Percentiles rank a stretch among this genome's conserved stretches.
phyloP scores from a whole-genome alignment of 2,113 vertebrate genomes.

The Tupaia chinensis region DNA sequence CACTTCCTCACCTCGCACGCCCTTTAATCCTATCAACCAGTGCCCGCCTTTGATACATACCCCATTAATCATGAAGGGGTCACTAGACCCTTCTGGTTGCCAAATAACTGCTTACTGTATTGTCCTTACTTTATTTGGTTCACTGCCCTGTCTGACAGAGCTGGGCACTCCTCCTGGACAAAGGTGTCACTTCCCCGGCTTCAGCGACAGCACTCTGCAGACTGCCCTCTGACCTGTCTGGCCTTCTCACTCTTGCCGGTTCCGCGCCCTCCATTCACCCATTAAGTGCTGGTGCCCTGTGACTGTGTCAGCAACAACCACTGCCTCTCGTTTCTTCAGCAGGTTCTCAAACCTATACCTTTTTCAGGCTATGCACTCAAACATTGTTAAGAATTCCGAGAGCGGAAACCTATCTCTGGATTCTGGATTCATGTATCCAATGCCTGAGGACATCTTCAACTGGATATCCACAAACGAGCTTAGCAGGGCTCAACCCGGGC shows the following conservation, averaged over 20 bases:
- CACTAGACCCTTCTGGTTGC: background rate
- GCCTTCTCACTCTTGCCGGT: background rate
- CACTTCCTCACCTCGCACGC: background rate
- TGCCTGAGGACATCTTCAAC: background rate
- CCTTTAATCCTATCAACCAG: background rate
- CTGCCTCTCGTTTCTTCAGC: background rate
- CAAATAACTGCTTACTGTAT: background rate
- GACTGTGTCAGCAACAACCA: background rate
- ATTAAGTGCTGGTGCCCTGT: background rate
- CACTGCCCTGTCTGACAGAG: background rate
- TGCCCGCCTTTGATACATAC: background rate
- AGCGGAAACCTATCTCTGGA: background rate
- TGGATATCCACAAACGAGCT: background rate
- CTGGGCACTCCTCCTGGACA: background rate
- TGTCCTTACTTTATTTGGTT: constrained; percentile 1
- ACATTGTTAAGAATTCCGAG: background rate
- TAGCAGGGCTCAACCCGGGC: background rate
- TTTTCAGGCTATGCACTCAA: background rate
- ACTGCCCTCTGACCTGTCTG: background rate
- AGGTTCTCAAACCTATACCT: constrained; percentile 6
- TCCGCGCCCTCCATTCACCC: background rate
- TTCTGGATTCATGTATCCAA: background rate
- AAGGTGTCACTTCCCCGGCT: background rate
- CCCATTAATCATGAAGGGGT: background rate
- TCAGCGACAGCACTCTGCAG: background rate